Base-by-base conservation (phyloP, 2,888 invertebrate genomes). In the Gortyna flavago region DNA sequence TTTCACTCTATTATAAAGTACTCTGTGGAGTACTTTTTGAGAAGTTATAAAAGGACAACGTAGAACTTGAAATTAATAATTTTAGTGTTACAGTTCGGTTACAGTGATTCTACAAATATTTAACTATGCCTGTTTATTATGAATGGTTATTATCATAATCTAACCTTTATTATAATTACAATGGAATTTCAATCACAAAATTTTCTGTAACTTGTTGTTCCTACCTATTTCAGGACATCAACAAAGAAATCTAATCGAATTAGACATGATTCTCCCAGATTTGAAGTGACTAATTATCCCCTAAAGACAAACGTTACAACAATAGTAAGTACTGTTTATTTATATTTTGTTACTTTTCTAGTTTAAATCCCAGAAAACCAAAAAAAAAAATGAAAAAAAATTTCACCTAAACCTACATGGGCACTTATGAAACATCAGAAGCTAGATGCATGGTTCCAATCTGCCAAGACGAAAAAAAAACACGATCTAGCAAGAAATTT, bases 241-340 rank as follows among this genome's bases (percentile, higher is more conserved):
- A 72, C n/a, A 72, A 87, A 84, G 66, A 88, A 79, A 84, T 59
- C 66, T 13, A 69, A 44, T 54, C 74, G 62, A 18, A 70, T 74
- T 62, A 89, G 87, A 79, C 88, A 90, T 77, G 85, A 86, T 66
- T 93, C 86, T 79, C 92, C 93, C 21, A 93, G 92, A 78, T 93
- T 96, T 91, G 94, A 94, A 90, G 96, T 96, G 7, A 91, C 92
- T 32, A 93, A 89, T 79, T 96, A 96, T 91, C 96, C 96, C 38
- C 87, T 96, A 18, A 96, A 95, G 90, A 73, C 88, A 51, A 94
- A 93, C 85, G 75, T 92, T 21, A 87, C 92, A 32, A 89, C 88
- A 80, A 84, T 93, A 89, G 95, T 95, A 89, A 91, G 93, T 91
- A 61, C 57, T 64, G 4, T 32, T 57, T 29, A 4, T 16, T 29